phyloP scores from a whole-genome alignment of 2,888 invertebrate genomes.

The Odontocolon sp. region DNA sequence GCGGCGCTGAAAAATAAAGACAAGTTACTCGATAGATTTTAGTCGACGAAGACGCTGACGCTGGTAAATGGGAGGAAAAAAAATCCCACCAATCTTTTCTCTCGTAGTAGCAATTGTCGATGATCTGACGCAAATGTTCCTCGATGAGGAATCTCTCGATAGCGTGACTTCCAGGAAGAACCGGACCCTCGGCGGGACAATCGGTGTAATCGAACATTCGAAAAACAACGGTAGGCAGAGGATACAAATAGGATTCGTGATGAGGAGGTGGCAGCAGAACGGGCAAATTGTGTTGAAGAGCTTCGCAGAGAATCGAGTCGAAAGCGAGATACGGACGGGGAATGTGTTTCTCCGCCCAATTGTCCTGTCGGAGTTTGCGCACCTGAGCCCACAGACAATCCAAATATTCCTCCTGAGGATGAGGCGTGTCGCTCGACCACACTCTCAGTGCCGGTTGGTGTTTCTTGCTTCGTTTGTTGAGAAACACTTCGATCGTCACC shows the following conservation, averaged over 20 bases:
- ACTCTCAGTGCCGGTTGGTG: conserved; percentile 96
- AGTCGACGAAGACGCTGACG: neutral
- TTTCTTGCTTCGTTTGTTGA: conserved; percentile 95
- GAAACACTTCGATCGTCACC: conserved; percentile 94
- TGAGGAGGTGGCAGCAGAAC: conserved; percentile 96
- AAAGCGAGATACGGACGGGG: conserved; percentile 97
- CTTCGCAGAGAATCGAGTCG: conserved; percentile 97
- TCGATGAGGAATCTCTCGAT: conserved; percentile 99
- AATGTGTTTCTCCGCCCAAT: conserved; percentile 99
- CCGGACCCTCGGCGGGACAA: conserved; percentile 93
- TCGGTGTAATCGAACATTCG: conserved; percentile 99
- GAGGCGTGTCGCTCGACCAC: conserved; percentile 96
- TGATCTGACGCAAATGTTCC: conserved; percentile 96
- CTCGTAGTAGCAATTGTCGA: conserved; percentile 93
- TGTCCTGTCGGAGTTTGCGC: conserved; percentile 93
- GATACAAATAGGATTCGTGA: conserved; percentile 94
- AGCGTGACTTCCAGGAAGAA: conserved; percentile 97
- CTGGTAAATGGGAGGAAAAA: neutral
- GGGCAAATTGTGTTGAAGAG: conserved; percentile 97
- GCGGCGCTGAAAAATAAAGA: conserved; percentile 85
- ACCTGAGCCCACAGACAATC: conserved; percentile 98
- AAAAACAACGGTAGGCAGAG: conserved; percentile 97
- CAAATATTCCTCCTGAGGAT: conserved; percentile 97
- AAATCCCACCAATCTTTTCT: conserved; percentile 92
- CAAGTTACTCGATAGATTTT: neutral